phyloP scores from a whole-genome alignment of 1,140 invertebrate species.

The Tenebrio molitor region DNA sequence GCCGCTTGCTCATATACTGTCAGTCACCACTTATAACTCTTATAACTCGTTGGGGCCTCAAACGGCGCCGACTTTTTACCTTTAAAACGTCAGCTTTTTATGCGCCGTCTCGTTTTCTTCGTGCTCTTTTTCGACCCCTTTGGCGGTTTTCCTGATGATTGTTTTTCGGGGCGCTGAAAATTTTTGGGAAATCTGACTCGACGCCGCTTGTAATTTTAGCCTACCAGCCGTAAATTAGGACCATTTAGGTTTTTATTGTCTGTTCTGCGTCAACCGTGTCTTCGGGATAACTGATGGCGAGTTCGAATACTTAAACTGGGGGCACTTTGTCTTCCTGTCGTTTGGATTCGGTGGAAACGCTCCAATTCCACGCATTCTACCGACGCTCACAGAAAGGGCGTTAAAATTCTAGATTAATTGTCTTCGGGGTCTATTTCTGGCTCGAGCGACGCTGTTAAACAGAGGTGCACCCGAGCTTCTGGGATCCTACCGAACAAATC shows the following conservation, averaged over 20 bases:
- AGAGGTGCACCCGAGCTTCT: too few species aligned
- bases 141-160: slow-evolving; percentile 32
- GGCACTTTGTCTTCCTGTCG: slow-evolving; percentile 44
- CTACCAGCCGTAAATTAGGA: slow-evolving; percentile 29
- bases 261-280: slow-evolving; percentile 31
- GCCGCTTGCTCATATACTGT: slow-evolving; percentile 36
- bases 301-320: slow-evolving; percentile 34
- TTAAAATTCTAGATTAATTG: slow-evolving; percentile 22
- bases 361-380: slow-evolving; percentile 43
- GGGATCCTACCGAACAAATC: too few species aligned
- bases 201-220: slow-evolving; percentile 20
- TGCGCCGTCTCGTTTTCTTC: slow-evolving; percentile 39
- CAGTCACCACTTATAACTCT: slow-evolving; percentile 41
- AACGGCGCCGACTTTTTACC: slow-evolving; percentile 43
- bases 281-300: slow-evolving; percentile 38
- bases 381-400: slow-evolving; percentile 10
- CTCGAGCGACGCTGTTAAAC: too few species aligned
- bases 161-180: too few species aligned
- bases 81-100: slow-evolving; percentile 37
- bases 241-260: slow-evolving; percentile 45
- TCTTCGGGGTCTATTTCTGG: neutral
- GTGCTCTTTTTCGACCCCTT: slow-evolving; percentile 6
- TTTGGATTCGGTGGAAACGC: slow-evolving; percentile 31
- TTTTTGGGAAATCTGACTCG: too few species aligned
- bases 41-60: slow-evolving; percentile 31